Evolutionary conservation across 2,113 vertebrate species (phyloP).

Genomic region (Galbula dea): DNA sequence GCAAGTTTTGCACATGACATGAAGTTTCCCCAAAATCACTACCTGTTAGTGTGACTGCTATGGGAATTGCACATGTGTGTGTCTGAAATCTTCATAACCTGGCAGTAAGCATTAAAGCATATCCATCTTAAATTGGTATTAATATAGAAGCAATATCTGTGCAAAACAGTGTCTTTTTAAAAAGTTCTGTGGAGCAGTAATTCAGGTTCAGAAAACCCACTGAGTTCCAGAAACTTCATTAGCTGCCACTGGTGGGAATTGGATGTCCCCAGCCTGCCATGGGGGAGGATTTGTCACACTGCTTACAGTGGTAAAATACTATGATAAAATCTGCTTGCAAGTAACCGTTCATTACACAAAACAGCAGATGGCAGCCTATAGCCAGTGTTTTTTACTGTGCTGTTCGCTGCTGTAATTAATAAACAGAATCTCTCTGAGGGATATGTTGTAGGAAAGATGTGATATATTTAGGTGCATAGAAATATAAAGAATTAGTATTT

Average conservation of each 20-base stretch:
- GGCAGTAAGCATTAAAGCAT: background rate
- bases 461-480: background rate
- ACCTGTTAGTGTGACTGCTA: background rate
- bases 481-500: background rate
- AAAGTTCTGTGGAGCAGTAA: background rate
- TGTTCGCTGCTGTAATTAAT: background rate
- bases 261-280: background rate
- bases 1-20: background rate
- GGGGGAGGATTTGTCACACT: background rate
- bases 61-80: background rate
- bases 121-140: background rate
- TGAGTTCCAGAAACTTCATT: background rate
- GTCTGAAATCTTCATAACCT: conserved; percentile 5
- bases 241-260: background rate
- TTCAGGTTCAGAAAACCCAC: background rate
- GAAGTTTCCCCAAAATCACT: background rate
- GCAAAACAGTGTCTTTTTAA: background rate
- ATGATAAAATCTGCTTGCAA: background rate
- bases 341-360: background rate
- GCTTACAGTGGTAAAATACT: background rate
- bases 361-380: conserved; percentile 55
- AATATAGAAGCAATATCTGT: background rate
- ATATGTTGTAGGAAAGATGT: background rate
- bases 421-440: background rate
- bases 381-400: background rate